Evolutionary conservation across 2,797 vertebrate species (phyloP), one percentile per base, ranked within the genome.

Genomic region (Sebastes baramenuke): DNA sequence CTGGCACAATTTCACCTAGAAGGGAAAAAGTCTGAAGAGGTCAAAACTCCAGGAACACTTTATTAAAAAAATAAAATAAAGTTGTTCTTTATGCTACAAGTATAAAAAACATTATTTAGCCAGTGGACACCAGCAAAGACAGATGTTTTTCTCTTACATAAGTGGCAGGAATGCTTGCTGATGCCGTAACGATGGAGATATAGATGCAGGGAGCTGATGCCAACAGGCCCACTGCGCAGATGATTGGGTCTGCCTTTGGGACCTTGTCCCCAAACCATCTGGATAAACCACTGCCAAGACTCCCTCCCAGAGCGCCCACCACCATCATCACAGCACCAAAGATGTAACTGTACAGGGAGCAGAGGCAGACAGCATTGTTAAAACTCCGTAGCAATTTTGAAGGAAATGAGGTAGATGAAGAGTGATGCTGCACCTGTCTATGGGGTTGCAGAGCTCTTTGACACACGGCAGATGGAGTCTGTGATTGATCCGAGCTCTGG

Each of bases 211-310:
- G 94, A 4, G 95, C 91, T 0, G 97, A 95, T n/a, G 91, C 74
- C 5, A 98, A 94, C 94, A 98, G 95, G 79, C 97, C 97, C 20
- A 89, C 86, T 0, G 97, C 96, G 6, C 98, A 99, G 93, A 99
- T 96, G 80, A 98, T 86, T 1, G 97, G 97, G 86, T 98, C 98
- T 0, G 94, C 97, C 64, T 94, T 95, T 1, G 93, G 81, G 46
- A 96, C 93, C 46, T 86, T 94, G 75, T 94, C 94, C 6, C 87
- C 95, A 96, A 29, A 95, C 66, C 78, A 89, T 83, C 94, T 94
- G 3, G 98, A 95, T 5, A 94, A 88, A 82, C 56, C 72, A 3
- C 96, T 96, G 36, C 97, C 97, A 7, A 96, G 60, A 69, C 92
- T 56, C 12, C 97, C 97, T 46, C 98, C 98, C 49, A 97, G 9